These are phyloP conservation scores for Pogonophryne albipinna DNA, from an alignment of 2,797 vertebrate genomes.

Conservation along the genomic window DNA sequence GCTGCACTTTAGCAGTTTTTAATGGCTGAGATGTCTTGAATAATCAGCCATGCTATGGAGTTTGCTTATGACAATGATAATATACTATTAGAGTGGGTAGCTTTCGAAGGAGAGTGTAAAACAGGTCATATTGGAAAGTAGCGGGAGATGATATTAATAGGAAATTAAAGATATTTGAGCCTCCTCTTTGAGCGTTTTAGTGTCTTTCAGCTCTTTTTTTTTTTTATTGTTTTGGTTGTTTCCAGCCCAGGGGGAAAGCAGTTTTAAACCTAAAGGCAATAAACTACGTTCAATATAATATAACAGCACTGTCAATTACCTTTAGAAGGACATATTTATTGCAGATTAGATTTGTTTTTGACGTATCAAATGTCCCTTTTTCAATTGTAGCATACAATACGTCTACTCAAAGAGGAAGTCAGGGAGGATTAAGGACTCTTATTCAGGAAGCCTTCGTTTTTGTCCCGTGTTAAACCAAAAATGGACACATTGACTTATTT, in stretches of 20 bases:
- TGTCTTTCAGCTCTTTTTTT: background rate
- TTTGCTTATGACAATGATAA: conserved; percentile 40
- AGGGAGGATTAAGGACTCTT: no score
- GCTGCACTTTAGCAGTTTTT: conserved; percentile 27
- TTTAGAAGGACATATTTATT: no score
- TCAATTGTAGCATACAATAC: no score
- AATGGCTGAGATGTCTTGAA: conserved; percentile 40
- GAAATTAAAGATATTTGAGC: background rate
- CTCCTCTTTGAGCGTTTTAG: background rate
- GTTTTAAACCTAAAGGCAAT: background rate
- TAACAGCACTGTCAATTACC: no score
- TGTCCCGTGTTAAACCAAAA: no score
- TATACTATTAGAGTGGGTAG: conserved; percentile 18
- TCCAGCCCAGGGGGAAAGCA: background rate
- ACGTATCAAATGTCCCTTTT: no score
- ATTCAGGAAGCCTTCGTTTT: no score
- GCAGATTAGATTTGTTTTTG: no score
- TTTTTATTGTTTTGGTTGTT: background rate
- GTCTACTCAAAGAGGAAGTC: no score
- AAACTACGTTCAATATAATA: no score
- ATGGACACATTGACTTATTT: no score
- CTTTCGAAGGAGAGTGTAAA: background rate
- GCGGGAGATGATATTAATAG: background rate
- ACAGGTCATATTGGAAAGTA: background rate
- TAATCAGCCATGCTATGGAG: conserved; percentile 25